Base-by-base conservation (phyloP, 2,888 invertebrate species). In the Deilephila porcellus region DNA sequence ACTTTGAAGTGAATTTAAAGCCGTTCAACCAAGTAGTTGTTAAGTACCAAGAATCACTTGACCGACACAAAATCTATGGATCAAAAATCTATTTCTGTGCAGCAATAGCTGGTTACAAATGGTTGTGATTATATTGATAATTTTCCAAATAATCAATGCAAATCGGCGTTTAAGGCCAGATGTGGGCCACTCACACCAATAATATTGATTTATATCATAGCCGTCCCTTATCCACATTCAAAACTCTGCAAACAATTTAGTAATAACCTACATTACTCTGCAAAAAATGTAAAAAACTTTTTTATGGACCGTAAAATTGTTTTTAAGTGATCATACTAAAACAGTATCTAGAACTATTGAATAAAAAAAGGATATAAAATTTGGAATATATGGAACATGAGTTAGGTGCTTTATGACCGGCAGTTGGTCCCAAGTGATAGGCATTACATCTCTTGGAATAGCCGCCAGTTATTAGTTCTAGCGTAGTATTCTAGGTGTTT, bases 361-460 rank as follows among this genome's bases (percentile, higher is more conserved):
- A 45, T 37, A 20, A 45, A 64, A 20, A 34, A 56, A 34, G 11
- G 20, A 2, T 37, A 72, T 20, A 56, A 70, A 67, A 71, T 56
- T 34, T 63, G 62, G 67, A 63, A 70, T 60, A 63, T 71, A 67
- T 71, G 32, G 70, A 73, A 71, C 56, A 70, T 53, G 74, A 71
- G 73, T 70, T 72, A 73, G 75, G 70, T 73, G 76, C 63, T 62
- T 73, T 74, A 80, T 78, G 81, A 82, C 83, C 82, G 78, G 79
- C 76, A 77, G 78, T 82, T 81, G 82, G 80, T 81, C 81, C 76
- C 77, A 78, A 80, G 83, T 80, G 81, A 85, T 78, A 78, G 78
- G 80, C 84, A 86, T 86, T 85, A 86, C 82, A 80, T 82, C 84
- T 84, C 89, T 88, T 87, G 85, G 85, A 86, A 89, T 88, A 85